Conservation (phyloP, 2,888 invertebrate species). For the Resseliella maxima region DNA sequence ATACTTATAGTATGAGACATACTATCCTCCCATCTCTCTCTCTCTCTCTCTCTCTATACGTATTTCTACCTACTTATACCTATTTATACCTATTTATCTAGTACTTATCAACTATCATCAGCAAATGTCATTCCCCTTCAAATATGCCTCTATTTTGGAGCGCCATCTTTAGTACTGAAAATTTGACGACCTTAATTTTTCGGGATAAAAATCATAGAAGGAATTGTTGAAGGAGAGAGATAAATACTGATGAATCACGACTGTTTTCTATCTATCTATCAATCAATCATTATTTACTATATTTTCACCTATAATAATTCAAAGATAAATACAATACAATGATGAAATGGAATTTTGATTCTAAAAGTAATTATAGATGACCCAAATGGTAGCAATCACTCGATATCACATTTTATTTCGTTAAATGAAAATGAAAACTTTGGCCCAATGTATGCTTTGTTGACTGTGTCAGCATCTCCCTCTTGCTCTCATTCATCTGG, state of each 20-base stretch:
- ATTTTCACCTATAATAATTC: constrained; percentile 28
- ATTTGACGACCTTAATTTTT: no score
- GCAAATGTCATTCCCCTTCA: no score
- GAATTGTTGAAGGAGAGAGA: no score
- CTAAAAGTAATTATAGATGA: constrained; percentile 51
- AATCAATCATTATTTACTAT: neutral
- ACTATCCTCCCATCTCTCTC: neutral
- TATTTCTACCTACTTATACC: no score
- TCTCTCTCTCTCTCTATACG: no score
- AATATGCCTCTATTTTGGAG: no score
- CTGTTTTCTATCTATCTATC: no score
- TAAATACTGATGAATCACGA: no score
- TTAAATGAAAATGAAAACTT: neutral
- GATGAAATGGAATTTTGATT: constrained; percentile 36
- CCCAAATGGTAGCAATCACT: constrained; percentile 51
- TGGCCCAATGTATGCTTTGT: neutral
- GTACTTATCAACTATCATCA: no score
- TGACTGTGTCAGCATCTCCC: neutral
- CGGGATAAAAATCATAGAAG: no score
- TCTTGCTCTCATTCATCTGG: neutral
- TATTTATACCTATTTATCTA: no score
- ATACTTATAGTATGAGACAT: neutral
- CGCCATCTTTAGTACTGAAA: no score
- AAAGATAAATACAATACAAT: neutral
- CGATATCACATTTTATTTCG: constrained; percentile 44